Base-by-base conservation (phyloP, 2,113 vertebrate genomes). In the Varanus salvator region DNA sequence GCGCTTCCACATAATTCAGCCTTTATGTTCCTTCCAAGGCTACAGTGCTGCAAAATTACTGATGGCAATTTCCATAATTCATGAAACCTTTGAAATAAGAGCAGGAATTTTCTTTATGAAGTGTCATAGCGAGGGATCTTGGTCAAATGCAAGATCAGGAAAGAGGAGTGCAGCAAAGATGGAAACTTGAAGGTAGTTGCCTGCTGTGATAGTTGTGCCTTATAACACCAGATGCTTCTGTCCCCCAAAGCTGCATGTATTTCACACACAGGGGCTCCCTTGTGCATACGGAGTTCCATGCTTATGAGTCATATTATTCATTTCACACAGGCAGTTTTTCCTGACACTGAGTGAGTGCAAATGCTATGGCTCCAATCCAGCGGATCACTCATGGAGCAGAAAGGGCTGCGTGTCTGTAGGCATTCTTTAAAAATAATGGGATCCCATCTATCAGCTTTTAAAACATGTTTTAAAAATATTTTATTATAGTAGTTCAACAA, bases 11-110 rank as follows among this genome's bases (percentile, higher is more conserved):
- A 60, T 21, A 78, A 80, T n/a, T 84, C 50, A 38, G 75, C 76
- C 54, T 81, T 91, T 89, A 50, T 88, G 14, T n/a, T 90, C 38
- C 85, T 92, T 91, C 52, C 90, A 50, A 91, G 82, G 72, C 83
- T 75, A 75, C 71, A 29, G 6, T 91, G 78, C 54, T 89, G 50
- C 2, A 25, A 15, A 88, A 85, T 80, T 80, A 83, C 74, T 86
- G 78, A 50, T 34, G 78, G 25, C 21, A 14, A 77, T 57, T 64
- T 29, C 44, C 64, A 84, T 29, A 84, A 71, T 71, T 71, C 34
- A n/a, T 44, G 44, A 86, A 38, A 76, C 74, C 19, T 23, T 66
- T 87, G 87, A 90, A 71, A 57, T 50, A 94, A 60, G 3, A 48
- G 4, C 29, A 88, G 38, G 84, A 87, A 72, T 0, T 0, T 25